Conservation (phyloP, 2,113 vertebrate species). For the Chaetodon trifascialis region DNA sequence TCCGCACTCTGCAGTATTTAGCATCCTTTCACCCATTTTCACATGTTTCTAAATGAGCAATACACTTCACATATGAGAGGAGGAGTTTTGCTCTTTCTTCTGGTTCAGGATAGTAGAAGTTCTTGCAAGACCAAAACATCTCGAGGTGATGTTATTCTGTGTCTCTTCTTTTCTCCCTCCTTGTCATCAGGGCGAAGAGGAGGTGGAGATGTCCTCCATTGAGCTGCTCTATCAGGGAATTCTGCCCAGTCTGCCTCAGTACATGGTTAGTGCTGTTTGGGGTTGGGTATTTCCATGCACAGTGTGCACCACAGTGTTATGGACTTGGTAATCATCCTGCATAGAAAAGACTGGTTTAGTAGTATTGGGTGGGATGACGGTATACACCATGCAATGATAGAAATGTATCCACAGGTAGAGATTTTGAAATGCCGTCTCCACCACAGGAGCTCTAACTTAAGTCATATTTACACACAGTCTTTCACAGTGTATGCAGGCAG, state of each 20-base stretch:
- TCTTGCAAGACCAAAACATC: neutral
- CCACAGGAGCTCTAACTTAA: too few relatives aligned
- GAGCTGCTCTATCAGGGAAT: conserved; percentile 98
- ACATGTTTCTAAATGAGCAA: too few relatives aligned
- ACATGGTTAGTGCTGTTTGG: conserved; percentile 91
- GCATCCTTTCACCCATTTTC: too few relatives aligned
- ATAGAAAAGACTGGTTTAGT: neutral
- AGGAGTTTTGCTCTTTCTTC: neutral
- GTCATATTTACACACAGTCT: too few relatives aligned
- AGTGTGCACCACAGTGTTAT: neutral
- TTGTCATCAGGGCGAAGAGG: conserved; percentile 92
- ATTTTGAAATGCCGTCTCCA: too few relatives aligned
- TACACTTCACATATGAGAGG: neutral
- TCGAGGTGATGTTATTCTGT: neutral
- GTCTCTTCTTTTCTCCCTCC: conserved; percentile 1
- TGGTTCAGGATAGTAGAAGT: neutral
- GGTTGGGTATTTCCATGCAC: neutral
- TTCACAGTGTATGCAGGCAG: too few relatives aligned
- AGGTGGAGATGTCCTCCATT: conserved; percentile 92
- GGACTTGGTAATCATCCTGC: neutral
- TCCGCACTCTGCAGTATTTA: neutral
- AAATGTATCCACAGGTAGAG: too few relatives aligned
- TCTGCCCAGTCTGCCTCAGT: conserved; percentile 96
- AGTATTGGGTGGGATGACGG: too few relatives aligned
- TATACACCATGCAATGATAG: too few relatives aligned